These are phyloP conservation scores for Odontamblyopus rebecca DNA, from an alignment of 2,797 vertebrate species.

Conservation along the genomic window DNA sequence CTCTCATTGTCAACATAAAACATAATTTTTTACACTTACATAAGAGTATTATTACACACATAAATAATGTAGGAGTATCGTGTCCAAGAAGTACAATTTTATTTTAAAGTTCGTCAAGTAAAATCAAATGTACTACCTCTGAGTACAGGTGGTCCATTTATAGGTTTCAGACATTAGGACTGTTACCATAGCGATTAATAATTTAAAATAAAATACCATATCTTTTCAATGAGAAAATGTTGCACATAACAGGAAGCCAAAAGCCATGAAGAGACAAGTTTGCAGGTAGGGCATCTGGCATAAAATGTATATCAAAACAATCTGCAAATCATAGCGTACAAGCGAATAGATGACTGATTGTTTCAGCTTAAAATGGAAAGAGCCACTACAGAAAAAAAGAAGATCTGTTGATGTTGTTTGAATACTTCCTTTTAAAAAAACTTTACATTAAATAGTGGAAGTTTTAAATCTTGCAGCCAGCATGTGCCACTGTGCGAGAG, in stretches of 20 bases:
- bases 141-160: too few species aligned
- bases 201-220: too few species aligned
- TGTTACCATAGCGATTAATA: too few species aligned
- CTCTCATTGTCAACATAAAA: neutral
- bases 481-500: slow-evolving; percentile 22
- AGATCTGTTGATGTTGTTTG: neutral
- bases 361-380: neutral
- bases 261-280: neutral
- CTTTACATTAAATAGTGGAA: neutral
- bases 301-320: neutral
- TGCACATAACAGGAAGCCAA: too few species aligned
- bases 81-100: neutral
- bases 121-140: neutral
- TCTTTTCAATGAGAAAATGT: too few species aligned
- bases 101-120: neutral
- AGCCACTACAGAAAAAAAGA: neutral
- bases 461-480: slow-evolving; percentile 2
- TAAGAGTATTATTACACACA: too few species aligned
- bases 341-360: neutral
- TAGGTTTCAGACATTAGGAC: too few species aligned
- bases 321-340: neutral
- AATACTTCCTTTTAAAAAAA: neutral
- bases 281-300: neutral
- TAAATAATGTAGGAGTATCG: too few species aligned
- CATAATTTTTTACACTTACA: too few species aligned